A percentile compares a stretch with the other conserved stretches of the same genome.
Conservation (phyloP, 2,113 vertebrate genomes). For the Cyphotilapia sp. region DNA sequence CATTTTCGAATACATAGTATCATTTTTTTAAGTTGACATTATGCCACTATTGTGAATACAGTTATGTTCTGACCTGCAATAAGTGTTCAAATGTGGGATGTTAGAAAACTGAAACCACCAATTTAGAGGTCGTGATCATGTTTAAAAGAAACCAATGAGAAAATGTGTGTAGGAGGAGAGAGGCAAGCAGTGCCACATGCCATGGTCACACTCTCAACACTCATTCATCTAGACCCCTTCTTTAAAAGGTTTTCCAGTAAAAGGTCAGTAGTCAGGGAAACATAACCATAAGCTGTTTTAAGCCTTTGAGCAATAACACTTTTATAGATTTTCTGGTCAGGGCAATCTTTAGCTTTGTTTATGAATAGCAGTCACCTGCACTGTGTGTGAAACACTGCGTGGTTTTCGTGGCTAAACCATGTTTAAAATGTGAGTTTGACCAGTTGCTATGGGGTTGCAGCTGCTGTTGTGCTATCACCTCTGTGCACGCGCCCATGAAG, state of each 20-base stretch:
- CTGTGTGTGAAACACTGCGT: neutral
- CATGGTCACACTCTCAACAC: neutral
- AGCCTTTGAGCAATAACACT: neutral
- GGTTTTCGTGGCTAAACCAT: neutral
- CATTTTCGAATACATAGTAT: neutral
- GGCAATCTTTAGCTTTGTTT: neutral
- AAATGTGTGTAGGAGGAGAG: neutral
- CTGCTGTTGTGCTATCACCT: neutral
- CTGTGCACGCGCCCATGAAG: neutral
- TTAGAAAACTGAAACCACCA: neutral
- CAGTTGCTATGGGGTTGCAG: neutral
- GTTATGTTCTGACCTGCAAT: neutral
- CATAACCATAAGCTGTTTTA: neutral
- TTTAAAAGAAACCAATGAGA: neutral
- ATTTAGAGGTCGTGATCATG: neutral
- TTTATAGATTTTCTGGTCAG: neutral
- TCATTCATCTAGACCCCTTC: neutral
- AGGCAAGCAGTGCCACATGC: neutral
- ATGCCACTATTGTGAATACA: neutral
- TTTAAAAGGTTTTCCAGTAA: neutral
- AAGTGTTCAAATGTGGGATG: neutral
- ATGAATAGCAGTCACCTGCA: neutral
- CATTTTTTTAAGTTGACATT: neutral
- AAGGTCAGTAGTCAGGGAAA: constrained; percentile 2
- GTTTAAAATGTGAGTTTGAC: neutral